Conservation (phyloP, 2,113 vertebrate genomes). For the Perccottus glenii region DNA sequence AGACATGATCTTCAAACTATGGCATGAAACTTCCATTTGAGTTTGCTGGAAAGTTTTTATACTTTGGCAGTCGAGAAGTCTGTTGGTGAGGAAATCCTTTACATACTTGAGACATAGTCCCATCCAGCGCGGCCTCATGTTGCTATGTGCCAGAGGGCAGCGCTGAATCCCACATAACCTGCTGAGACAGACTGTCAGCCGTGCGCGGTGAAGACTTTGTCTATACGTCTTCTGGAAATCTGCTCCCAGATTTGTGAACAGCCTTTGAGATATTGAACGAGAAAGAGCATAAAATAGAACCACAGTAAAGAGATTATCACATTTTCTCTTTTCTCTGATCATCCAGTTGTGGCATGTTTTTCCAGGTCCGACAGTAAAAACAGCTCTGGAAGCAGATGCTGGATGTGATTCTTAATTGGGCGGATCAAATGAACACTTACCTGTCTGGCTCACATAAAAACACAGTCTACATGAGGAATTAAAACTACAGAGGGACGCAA, state of each 20-base stretch:
- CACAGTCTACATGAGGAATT: slow-evolving; percentile 66
- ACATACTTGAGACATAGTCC: slow-evolving; percentile 56
- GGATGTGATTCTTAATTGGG: slow-evolving; percentile 78
- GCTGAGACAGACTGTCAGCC: slow-evolving; percentile 54
- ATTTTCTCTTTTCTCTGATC: slow-evolving; percentile 33
- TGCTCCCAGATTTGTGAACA: not conserved
- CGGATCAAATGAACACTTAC: slow-evolving; percentile 74
- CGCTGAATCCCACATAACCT: slow-evolving; percentile 67
- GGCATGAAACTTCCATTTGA: slow-evolving; percentile 18
- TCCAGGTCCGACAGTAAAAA: slow-evolving; percentile 64
- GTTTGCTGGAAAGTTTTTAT: slow-evolving; percentile 20
- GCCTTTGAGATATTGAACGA: not conserved
- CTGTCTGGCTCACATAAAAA: slow-evolving; percentile 71
- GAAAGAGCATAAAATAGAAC: not conserved
- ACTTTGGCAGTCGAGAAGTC: slow-evolving; percentile 14
- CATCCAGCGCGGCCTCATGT: slow-evolving; percentile 41
- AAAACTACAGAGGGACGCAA: slow-evolving; percentile 63
- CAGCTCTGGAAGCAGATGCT: slow-evolving; percentile 75
- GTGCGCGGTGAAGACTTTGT: slow-evolving; percentile 35
- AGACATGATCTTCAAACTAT: slow-evolving; percentile 4
- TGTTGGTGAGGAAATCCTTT: slow-evolving; percentile 51
- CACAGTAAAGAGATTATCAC: not conserved
- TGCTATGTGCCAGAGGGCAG: slow-evolving; percentile 63
- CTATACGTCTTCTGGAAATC: slow-evolving; percentile 3
- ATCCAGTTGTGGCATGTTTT: slow-evolving; percentile 59